Conservation (phyloP, 2,797 vertebrate species). For the Aphelocoma californica region DNA sequence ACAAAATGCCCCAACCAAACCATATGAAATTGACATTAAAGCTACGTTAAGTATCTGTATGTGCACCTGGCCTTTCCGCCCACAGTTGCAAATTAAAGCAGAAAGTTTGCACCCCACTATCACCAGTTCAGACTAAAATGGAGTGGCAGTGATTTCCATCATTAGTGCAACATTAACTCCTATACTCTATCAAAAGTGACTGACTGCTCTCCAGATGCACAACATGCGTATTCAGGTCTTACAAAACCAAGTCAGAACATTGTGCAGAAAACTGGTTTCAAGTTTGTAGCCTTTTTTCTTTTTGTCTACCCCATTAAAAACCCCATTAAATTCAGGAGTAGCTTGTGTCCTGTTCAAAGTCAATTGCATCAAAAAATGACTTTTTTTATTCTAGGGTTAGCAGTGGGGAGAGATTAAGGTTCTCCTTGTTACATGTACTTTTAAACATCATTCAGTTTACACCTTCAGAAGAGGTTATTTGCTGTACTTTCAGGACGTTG, state of each 20-base stretch:
- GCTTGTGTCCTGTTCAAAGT: background rate
- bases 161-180: constrained; percentile 60
- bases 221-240: constrained; percentile 33
- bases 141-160: constrained; percentile 65
- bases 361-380: background rate
- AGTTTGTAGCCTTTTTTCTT: background rate
- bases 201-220: constrained; percentile 44
- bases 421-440: background rate
- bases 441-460: background rate
- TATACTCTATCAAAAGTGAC: constrained; percentile 34
- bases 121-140: constrained; percentile 24
- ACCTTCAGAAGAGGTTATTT: background rate
- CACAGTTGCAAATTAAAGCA: background rate
- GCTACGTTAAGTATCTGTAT: constrained; percentile 10
- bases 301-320: constrained; percentile 19
- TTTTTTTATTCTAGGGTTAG: background rate
- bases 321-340: background rate
- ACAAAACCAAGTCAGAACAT: constrained; percentile 13
- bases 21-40: constrained; percentile 47
- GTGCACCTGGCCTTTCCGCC: constrained; percentile 17
- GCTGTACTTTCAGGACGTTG: background rate
- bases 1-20: constrained; percentile 29
- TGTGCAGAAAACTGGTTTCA: constrained; percentile 46
- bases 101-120: background rate
- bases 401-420: background rate